A percentile compares a stretch with the other conserved stretches of the same genome.
phyloP scores from a whole-genome alignment of 2,888 invertebrate genomes.

The Cheilosia grossa region DNA sequence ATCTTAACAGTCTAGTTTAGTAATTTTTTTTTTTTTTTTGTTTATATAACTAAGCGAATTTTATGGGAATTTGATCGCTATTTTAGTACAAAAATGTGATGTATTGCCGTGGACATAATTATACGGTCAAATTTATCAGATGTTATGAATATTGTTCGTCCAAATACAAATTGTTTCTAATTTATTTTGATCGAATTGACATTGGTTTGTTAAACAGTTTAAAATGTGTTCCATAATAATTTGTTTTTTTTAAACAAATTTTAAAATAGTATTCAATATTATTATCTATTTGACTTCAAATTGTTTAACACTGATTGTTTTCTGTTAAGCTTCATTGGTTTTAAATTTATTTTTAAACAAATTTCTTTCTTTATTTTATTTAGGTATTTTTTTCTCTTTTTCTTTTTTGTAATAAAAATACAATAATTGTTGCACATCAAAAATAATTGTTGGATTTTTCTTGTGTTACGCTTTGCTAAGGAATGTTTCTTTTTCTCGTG shows the following conservation, averaged over 20 bases:
- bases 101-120: slow-evolving; percentile 10
- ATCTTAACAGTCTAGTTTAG: slow-evolving; percentile 45
- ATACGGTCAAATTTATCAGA: slow-evolving; percentile 2
- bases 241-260: slow-evolving; percentile 1
- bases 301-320: slow-evolving; percentile 73
- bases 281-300: slow-evolving; percentile 69
- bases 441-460: slow-evolving; percentile 42
- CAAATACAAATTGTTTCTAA: slow-evolving; percentile 13
- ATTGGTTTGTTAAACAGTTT: slow-evolving; percentile 37
- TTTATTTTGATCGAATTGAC: slow-evolving; percentile 39
- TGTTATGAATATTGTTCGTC: slow-evolving; percentile 28
- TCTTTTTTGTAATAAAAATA: slow-evolving; percentile 70
- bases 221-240: slow-evolving; percentile 17
- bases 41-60: slow-evolving; percentile 40
- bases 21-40: slow-evolving; percentile 13
- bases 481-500: slow-evolving; percentile 7
- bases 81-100: slow-evolving; percentile 60
- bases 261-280: slow-evolving; percentile 44
- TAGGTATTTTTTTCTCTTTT: no score
- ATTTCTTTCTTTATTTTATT: slow-evolving; percentile 30
- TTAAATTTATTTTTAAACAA: slow-evolving; percentile 33
- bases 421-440: slow-evolving; percentile 79
- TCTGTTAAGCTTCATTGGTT: slow-evolving; percentile 72
- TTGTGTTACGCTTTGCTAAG: slow-evolving; percentile 31
- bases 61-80: slow-evolving; percentile 46